Conservation (phyloP, 2,888 invertebrate genomes). For the Blera fallax region DNA sequence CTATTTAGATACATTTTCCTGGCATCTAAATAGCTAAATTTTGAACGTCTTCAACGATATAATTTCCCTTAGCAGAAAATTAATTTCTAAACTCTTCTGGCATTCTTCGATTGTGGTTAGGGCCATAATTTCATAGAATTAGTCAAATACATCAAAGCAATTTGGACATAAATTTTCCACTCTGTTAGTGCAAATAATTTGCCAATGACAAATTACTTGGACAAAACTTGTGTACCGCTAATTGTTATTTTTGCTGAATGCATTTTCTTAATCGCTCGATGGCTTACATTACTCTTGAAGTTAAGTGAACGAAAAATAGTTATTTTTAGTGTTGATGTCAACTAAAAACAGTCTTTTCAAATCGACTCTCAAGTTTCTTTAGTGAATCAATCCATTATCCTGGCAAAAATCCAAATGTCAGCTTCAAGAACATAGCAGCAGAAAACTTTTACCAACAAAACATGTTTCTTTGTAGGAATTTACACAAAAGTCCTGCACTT, state of each 20-base stretch:
- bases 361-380: slow-evolving; percentile 21
- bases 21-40: too few species aligned
- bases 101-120: neutral
- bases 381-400: slow-evolving; percentile 55
- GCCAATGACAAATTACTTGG: neutral
- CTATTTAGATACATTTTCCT: too few species aligned
- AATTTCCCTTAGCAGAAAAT: too few species aligned
- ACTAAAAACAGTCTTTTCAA: neutral
- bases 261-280: neutral
- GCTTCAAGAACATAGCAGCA: slow-evolving; percentile 39
- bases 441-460: neutral
- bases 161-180: too few species aligned
- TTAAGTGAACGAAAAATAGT: neutral
- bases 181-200: neutral
- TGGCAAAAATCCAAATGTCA: slow-evolving; percentile 55
- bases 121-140: too few species aligned
- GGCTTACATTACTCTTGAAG: neutral
- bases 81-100: too few species aligned
- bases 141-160: neutral
- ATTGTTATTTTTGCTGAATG: neutral
- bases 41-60: too few species aligned
- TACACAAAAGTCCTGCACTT: slow-evolving; percentile 33
- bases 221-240: slow-evolving; percentile 5
- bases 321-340: neutral
- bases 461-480: neutral